Evolutionary conservation across 2,113 vertebrate species (phyloP), one percentile per base, ranked within the genome.

Genomic region (Tiliqua scincoides): DNA sequence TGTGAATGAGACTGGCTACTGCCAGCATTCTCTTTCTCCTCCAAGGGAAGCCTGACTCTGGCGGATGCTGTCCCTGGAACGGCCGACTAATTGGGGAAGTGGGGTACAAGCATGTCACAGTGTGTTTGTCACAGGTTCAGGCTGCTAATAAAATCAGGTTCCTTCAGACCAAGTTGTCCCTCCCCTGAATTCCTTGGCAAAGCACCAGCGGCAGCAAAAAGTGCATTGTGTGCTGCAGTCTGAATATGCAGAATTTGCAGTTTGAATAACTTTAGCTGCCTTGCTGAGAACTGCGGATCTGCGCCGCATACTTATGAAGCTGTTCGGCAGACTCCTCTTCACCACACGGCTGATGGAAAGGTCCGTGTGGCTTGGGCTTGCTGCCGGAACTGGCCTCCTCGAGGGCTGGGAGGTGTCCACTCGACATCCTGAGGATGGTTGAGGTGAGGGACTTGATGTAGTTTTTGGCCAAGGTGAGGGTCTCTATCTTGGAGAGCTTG

Each of bases 401-500:
- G 0, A 93, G 92, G 1, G 93, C 79, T 0, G 78, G 68, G 32
- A 97, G 95, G 91, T 97, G 96, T 57, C 97, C 96, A 0, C 96
- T 98, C 14, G 98, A 98, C 98, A 99, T 98, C 83, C 96, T 96
- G 90, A 99, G 95, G 92, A 99, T 96, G 85, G 98, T 98, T 90
- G 97, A 96, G n/a, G 99, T 99, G 90, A 99, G 93, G 10, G 99
- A 96, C 89, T 99, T 99, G 88, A 99, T 99, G 95, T 99, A 99
- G 88, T 99, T 99, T 96, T 99, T 99, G 89, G 99, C 99, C 94
- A 99, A 95, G 0, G 99, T 99, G 82, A 99, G 97, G 0, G 99
- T 99, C 96, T 99, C 99, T 5, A 99, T 99, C 96, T 99, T 99
- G 94, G 99, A 99, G 7, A 99, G 98, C 89, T 99, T 99, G 95